Conservation (phyloP, 2,113 vertebrate species). For the Tauraco erythrolophus region DNA sequence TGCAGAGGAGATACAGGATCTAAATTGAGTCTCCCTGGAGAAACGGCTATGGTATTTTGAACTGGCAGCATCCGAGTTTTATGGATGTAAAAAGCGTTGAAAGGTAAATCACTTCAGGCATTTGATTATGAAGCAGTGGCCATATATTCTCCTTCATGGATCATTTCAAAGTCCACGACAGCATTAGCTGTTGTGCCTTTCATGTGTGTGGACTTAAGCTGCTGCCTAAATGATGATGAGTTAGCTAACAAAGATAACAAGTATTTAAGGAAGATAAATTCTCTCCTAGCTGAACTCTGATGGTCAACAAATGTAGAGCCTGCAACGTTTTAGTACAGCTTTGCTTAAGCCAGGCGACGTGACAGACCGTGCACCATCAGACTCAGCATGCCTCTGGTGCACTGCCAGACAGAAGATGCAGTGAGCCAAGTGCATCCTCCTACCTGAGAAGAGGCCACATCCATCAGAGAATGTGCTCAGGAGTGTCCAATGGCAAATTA, state of each 20-base stretch:
- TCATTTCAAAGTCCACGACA: constrained; percentile 20
- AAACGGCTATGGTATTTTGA: neutral
- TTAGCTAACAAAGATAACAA: constrained; percentile 66
- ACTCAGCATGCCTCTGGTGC: neutral
- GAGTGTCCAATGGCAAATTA: neutral
- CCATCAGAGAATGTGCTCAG: neutral
- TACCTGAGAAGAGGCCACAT: neutral
- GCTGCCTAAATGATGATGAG: constrained; percentile 60
- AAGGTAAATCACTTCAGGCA: constrained; percentile 12
- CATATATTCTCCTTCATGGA: constrained; percentile 22
- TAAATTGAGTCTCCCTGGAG: neutral
- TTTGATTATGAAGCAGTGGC: neutral
- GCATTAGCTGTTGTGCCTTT: constrained; percentile 20
- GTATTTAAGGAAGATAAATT: constrained; percentile 71
- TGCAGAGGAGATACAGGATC: neutral
- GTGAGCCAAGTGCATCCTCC: neutral
- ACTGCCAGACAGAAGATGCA: neutral
- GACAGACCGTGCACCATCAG: neutral
- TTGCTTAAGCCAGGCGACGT: constrained; percentile 9
- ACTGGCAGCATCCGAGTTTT: neutral
- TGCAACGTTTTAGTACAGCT: neutral
- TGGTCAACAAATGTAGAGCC: constrained; percentile 43
- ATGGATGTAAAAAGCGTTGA: neutral
- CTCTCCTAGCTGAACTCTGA: constrained; percentile 10
- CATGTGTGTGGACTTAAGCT: constrained; percentile 31